These are phyloP conservation scores for Sula dactylatra DNA, from an alignment of 2,113 vertebrate genomes.

Conservation along the genomic window DNA sequence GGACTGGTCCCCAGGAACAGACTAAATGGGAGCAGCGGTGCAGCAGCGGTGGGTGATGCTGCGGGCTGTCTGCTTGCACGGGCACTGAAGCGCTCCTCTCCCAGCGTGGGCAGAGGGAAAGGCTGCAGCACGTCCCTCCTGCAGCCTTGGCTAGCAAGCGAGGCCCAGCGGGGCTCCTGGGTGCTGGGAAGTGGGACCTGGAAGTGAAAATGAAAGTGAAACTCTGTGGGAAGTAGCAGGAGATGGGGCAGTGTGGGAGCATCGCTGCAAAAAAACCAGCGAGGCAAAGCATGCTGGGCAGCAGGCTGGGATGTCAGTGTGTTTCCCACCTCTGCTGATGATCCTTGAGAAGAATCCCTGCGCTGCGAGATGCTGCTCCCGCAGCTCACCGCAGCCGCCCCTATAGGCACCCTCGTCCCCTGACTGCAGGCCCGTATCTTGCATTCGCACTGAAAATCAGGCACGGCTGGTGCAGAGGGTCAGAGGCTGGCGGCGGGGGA, in stretches of 20 bases:
- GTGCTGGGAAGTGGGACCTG: background rate
- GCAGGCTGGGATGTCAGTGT: background rate
- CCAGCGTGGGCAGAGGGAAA: accelerated
- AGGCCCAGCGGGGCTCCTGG: background rate
- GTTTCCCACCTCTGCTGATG: background rate
- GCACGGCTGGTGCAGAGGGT: accelerated
- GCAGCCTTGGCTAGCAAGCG: background rate
- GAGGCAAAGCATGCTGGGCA: background rate
- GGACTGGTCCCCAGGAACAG: no score
- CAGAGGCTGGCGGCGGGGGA: background rate
- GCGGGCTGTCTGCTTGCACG: accelerated
- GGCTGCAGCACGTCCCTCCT: background rate
- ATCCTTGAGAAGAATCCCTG: background rate
- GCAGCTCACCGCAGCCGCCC: no score
- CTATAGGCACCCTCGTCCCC: background rate
- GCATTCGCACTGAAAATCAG: background rate
- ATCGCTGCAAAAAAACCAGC: accelerated
- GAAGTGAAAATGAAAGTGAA: conserved; percentile 22
- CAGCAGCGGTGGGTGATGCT: background rate
- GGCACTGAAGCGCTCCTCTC: background rate
- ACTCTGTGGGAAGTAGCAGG: background rate
- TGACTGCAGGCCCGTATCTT: background rate
- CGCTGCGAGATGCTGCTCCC: background rate
- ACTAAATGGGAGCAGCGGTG: background rate
- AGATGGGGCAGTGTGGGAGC: background rate